Evolutionary conservation across 2,113 vertebrate genomes (phyloP), one percentile per base, ranked within the genome.

Genomic region (Odobenus rosmarus): DNA sequence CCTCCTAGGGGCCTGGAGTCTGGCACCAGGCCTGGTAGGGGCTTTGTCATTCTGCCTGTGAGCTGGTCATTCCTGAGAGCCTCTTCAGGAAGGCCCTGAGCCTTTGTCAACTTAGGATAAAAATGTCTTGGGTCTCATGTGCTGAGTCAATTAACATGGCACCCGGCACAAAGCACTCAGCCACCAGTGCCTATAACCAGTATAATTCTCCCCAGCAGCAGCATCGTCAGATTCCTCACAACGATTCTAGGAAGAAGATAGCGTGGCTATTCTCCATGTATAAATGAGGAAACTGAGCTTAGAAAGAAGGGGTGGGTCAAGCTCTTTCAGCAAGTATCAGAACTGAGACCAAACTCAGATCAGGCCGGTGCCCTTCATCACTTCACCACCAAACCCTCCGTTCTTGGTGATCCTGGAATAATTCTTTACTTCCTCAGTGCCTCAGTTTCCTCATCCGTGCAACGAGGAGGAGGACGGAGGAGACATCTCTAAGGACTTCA

Each of bases 251-350:
- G 31, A 76, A 83, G 55, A n/a, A n/a, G 39, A n/a, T 0, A 59
- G 36, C 11, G 36, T n/a, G 57, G 85, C 72, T 76, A 62, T 39
- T 59, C 16, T 91, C 49, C 61, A 33, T 49, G 77, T 72, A 55
- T 80, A 96, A 88, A 59, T 82, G 53, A 92, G 69, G 80, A 94
- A 77, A 87, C 36, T 26, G 36, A 90, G 21, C 57, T 59, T 74
- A 39, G 46, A 21, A 18, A 61, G 26, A 51, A 88, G 53, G 4
- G 89, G 57, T 57, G 74, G 31, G 6, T 84, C 28, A 72, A 36
- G 72, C 28, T 71, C 55, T 51, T 76, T 76, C 42, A 61, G 59
- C 31, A 24, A 55, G 39, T 61, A 23, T 77, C 42, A 79, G 84
- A 89, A 72, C 61, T 21, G 61, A 87, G 77, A 51, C 64, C 86